Conservation (phyloP, 1,140 invertebrate species). For the Pomacea maculata region DNA sequence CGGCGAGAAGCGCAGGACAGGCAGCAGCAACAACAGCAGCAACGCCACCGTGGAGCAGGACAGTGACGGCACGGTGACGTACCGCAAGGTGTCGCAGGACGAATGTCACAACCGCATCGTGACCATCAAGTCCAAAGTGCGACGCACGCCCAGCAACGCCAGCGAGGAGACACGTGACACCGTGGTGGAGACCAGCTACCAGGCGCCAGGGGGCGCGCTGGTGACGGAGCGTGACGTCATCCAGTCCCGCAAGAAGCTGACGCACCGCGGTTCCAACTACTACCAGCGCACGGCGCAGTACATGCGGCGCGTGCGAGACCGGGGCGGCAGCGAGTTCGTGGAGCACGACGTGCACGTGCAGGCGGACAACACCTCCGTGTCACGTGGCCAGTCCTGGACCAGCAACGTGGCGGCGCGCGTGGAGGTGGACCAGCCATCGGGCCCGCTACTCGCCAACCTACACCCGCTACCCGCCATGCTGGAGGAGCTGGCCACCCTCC, state of each 20-base stretch:
- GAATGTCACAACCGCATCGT: constrained; percentile 44
- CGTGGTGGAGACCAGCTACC: constrained; percentile 45
- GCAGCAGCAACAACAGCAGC: not conserved
- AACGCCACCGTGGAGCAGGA: not conserved
- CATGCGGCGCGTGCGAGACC: constrained; percentile 38
- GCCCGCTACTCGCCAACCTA: not conserved
- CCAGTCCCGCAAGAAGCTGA: constrained; percentile 47
- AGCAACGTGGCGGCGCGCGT: constrained; percentile 35
- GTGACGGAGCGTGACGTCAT: constrained; percentile 51
- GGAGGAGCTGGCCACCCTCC: constrained; percentile 9
- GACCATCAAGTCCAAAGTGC: constrained; percentile 63
- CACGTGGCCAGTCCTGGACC: constrained; percentile 52
- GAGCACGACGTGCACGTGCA: constrained; percentile 50
- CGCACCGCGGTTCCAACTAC: constrained; percentile 55
- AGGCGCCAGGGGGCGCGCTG: constrained; percentile 35
- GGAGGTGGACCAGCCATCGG: not conserved
- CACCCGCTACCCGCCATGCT: not conserved
- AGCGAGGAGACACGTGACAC: constrained; percentile 84
- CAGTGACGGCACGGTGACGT: constrained; percentile 30
- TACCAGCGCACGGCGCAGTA: constrained; percentile 40
- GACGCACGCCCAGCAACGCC: constrained; percentile 72
- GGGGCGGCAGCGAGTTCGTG: constrained; percentile 43
- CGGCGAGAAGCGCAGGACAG: not conserved
- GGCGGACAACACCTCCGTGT: constrained; percentile 48
- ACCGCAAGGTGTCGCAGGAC: constrained; percentile 39